A percentile compares a stretch with the other conserved stretches of the same genome.
Conservation (phyloP, 2,113 vertebrate genomes). For the Parus major region DNA sequence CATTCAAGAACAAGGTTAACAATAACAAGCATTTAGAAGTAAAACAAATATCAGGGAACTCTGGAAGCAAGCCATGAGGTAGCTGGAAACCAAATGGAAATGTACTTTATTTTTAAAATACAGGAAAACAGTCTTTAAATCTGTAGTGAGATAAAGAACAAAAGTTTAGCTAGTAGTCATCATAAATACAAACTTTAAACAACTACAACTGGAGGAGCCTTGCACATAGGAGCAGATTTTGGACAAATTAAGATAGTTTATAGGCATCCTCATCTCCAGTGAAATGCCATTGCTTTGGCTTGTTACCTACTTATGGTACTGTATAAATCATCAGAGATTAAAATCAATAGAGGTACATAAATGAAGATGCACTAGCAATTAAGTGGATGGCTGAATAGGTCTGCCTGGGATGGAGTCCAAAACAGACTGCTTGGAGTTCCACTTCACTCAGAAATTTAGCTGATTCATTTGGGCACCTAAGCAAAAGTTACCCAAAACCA, state of each 20-base stretch:
- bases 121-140: neutral
- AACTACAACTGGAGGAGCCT: neutral
- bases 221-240: neutral
- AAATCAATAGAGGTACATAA: constrained; percentile 56
- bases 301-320: neutral
- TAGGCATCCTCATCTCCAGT: neutral
- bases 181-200: neutral
- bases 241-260: constrained; percentile 9
- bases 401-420: constrained; percentile 40
- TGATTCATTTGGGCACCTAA: constrained; percentile 27
- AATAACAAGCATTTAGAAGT: neutral
- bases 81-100: neutral
- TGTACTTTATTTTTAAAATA: neutral
- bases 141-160: neutral
- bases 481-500: neutral
- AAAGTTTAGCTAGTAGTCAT: neutral
- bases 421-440: constrained; percentile 10
- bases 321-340: constrained; percentile 50
- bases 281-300: constrained; percentile 26
- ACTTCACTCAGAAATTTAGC: constrained; percentile 23
- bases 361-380: constrained; percentile 58
- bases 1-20: neutral
- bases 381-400: constrained; percentile 19
- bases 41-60: neutral
- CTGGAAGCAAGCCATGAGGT: neutral